Conservation (phyloP, 2,888 invertebrate genomes). For the Xiphydria camelus region DNA sequence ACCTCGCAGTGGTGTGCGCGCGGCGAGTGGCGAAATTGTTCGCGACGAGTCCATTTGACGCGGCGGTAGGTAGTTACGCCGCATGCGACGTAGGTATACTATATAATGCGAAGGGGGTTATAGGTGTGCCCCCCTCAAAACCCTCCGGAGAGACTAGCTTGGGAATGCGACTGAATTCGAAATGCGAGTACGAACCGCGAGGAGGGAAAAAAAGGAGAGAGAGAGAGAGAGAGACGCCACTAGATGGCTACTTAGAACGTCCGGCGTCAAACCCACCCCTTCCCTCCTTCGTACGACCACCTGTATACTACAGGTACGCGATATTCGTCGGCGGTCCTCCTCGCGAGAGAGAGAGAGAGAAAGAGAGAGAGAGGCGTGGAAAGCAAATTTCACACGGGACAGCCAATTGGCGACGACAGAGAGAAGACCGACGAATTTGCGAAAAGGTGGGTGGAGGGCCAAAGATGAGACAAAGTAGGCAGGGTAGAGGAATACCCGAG, state of each 20-base stretch:
- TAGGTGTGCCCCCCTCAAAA: slow-evolving; percentile 17
- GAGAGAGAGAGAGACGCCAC: slow-evolving; percentile 34
- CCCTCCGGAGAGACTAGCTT: slow-evolving; percentile 27
- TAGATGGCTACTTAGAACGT: slow-evolving; percentile 51
- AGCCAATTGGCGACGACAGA: slow-evolving; percentile 33
- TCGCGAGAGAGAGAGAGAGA: slow-evolving; percentile 24
- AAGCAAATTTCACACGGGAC: slow-evolving; percentile 34
- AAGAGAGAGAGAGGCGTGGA: too few species aligned
- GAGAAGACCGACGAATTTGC: too few species aligned
- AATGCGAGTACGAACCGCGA: slow-evolving; percentile 23
- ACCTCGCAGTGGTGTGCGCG: slow-evolving; percentile 19
- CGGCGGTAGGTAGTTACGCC: too few species aligned
- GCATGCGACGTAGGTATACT: too few species aligned
- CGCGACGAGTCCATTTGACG: slow-evolving; percentile 37
- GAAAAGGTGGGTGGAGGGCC: too few species aligned
- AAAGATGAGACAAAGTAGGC: too few species aligned
- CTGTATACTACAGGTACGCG: too few species aligned
- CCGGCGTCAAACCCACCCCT: slow-evolving; percentile 38
- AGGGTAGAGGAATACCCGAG: too few species aligned
- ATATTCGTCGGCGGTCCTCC: slow-evolving; percentile 36
- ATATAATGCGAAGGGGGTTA: too few species aligned
- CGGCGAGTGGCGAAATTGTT: slow-evolving; percentile 33
- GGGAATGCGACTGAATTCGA: slow-evolving; percentile 36
- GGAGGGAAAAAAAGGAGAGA: slow-evolving; percentile 18
- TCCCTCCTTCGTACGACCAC: slow-evolving; percentile 24